Evolutionary conservation across 2,797 vertebrate genomes (phyloP), one percentile per base, ranked within the genome.

Genomic region (Scomberomorus guttatus): DNA sequence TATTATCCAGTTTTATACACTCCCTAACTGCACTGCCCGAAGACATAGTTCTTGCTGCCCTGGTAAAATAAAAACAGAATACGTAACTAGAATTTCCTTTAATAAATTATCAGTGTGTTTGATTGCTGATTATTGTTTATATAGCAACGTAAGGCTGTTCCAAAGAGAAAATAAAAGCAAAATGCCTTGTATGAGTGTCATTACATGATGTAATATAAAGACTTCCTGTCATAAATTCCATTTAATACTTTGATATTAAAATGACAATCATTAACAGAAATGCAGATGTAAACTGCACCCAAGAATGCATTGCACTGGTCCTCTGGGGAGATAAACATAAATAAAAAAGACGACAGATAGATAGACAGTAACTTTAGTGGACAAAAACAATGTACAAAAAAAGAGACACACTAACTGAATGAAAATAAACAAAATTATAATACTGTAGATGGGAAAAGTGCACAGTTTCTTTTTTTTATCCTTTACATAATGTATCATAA

Each of bases 401-500:
- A 83, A 69, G 11, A 54, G 34, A 39, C 80, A 83, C 77, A 82
- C 68, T 74, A 59, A 83, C 60, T 74, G 48, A 82, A 63, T 75
- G 37, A 78, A 92, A 90, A 89, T 61, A 66, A 78, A 84, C 72
- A 73, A 78, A 93, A 88, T 81, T 46, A 84, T 89, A 96, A 96
- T 95, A 96, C 95, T 93, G 89, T 87, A 87, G 87, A 89, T 95
- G 93, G 93, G 94, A 96, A 96, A 97, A 96, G 97, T 97, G 97
- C 96, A 95, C 83, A 94, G 95, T 95, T 95, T 86, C 62, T 90
- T 88, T 88, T 46, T 87, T 89, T 81, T 65, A 75, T 77, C 63
- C 48, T 88, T 89, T 89, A 87, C 88, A 89, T 86, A 79, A 90
- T 87, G 93, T 88, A 87, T 92, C 90, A 94, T 93, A 84, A 93